Percentiles rank a stretch among this genome's conserved stretches.
Evolutionary conservation across 2,888 invertebrate species (phyloP).

Genomic region (Actias luna): DNA sequence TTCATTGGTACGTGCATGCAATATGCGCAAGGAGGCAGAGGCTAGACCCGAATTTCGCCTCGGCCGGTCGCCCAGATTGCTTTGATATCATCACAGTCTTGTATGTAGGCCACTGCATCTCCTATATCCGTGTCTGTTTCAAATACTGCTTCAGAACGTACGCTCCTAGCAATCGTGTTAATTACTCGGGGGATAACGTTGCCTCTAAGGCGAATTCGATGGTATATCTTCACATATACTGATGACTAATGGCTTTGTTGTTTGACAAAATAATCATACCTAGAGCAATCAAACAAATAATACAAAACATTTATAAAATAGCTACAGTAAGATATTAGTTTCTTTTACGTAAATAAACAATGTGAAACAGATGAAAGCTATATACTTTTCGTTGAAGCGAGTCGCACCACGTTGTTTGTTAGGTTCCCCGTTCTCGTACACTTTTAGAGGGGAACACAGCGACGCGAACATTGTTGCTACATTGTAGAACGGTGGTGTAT

Average conservation of each 20-base stretch:
- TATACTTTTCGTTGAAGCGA: too few species aligned
- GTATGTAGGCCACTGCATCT: conserved; percentile 61
- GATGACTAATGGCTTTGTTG: neutral
- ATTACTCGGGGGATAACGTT: conserved; percentile 51
- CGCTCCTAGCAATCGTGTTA: conserved; percentile 59
- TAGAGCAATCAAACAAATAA: neutral
- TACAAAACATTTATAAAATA: neutral
- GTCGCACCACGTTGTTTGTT: too few species aligned
- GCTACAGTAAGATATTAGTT: neutral
- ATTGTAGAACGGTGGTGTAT: too few species aligned
- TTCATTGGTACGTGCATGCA: conserved; percentile 82
- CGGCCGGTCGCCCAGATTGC: conserved; percentile 64
- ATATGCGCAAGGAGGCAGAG: conserved; percentile 76
- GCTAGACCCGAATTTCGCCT: conserved; percentile 66
- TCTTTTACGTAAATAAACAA: neutral
- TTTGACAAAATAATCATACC: neutral
- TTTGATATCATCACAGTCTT: conserved; percentile 70
- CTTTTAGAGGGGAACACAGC: too few species aligned
- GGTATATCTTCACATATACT: neutral
- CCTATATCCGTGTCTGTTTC: conserved; percentile 56
- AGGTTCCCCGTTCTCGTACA: too few species aligned
- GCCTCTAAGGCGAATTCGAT: neutral
- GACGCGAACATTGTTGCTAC: too few species aligned
- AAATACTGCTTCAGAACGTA: conserved; percentile 43
- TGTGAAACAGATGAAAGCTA: too few species aligned